These are phyloP conservation scores for Todiramphus saurophagus DNA, from an alignment of 2,113 vertebrate species.

Conservation along the genomic window DNA sequence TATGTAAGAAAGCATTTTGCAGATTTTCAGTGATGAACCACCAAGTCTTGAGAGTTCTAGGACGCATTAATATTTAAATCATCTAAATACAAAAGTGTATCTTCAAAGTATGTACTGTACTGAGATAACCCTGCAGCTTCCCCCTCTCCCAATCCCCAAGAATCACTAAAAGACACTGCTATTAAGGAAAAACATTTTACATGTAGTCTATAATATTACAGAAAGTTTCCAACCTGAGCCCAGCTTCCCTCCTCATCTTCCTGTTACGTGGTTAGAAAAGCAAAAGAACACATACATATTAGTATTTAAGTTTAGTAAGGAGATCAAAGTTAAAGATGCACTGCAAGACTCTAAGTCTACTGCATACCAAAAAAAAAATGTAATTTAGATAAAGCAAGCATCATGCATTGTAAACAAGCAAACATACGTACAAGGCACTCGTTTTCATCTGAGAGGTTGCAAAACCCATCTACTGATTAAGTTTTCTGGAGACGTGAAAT, in stretches of 20 bases:
- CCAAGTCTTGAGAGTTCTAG: background rate
- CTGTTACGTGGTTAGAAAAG: constrained; percentile 94
- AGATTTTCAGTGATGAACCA: constrained; percentile 30
- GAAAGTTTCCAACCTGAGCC: constrained; percentile 94
- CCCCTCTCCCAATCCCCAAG: background rate
- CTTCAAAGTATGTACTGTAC: background rate
- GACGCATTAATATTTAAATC: background rate
- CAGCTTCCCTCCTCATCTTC: constrained; percentile 99
- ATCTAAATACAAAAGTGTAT: background rate
- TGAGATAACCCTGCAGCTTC: background rate
- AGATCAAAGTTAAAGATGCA: background rate
- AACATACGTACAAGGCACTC: background rate
- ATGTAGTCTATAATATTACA: constrained; percentile 59
- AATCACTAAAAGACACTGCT: background rate
- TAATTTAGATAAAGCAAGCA: constrained; percentile 3
- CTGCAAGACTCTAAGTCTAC: constrained; percentile 1
- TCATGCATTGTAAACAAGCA: constrained; percentile 39
- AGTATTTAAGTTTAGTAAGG: constrained; percentile 61
- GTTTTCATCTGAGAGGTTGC: background rate
- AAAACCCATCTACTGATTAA: constrained; percentile 11
- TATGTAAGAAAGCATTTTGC: background rate
- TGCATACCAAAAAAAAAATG: background rate
- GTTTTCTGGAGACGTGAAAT: background rate
- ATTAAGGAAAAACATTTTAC: constrained; percentile 15
- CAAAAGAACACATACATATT: constrained; percentile 80